These are phyloP conservation scores for Chrysodeixis includens DNA, from an alignment of 2,888 invertebrate species.

Conservation along the genomic window DNA sequence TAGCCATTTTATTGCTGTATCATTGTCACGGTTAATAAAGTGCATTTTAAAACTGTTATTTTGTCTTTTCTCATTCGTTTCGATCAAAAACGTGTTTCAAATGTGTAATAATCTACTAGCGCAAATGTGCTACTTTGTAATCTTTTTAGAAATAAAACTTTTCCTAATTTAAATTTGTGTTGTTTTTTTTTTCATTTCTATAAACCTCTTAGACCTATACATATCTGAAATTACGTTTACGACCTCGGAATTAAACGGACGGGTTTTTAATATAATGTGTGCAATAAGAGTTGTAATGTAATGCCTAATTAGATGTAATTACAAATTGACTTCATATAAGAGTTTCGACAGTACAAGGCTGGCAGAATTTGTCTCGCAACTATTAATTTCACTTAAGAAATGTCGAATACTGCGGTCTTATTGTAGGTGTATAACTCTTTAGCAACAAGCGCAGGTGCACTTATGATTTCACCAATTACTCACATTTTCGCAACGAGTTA, in stretches of 20 bases:
- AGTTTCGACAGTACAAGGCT: background rate
- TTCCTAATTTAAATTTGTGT: background rate
- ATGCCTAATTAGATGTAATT: conserved; percentile 1
- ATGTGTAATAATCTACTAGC: background rate
- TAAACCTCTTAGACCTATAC: background rate
- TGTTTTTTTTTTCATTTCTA: no score
- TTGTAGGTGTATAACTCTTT: background rate
- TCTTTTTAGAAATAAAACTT: background rate
- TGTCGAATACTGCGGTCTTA: background rate
- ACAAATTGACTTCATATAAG: background rate
- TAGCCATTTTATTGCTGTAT: background rate
- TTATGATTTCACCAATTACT: background rate
- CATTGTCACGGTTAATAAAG: background rate
- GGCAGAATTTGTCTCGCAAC: conserved; percentile 3
- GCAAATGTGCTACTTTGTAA: background rate
- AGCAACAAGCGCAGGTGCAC: conserved; percentile 3
- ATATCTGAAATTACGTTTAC: background rate
- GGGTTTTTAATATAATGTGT: background rate
- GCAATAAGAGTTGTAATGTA: conserved; percentile 3
- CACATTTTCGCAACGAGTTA: conserved; percentile 3
- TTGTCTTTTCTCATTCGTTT: background rate
- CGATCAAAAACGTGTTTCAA: background rate
- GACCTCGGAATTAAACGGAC: background rate
- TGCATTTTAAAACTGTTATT: background rate
- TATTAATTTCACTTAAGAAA: background rate